These are phyloP conservation scores for Papilio polytes DNA, from an alignment of 1,140 invertebrate genomes.

Conservation along the genomic window DNA sequence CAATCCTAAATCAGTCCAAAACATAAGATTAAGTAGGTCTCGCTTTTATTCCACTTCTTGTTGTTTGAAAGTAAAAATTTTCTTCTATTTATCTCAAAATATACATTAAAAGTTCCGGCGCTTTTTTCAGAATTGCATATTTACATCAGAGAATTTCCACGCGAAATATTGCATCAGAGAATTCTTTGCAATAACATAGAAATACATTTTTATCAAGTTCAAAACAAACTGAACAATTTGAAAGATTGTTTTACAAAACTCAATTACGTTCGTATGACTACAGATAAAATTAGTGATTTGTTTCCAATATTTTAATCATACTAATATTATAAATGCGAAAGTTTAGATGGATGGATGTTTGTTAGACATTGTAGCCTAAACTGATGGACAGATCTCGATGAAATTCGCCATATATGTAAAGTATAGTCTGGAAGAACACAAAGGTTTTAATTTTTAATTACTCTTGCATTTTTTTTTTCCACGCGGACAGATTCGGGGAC, in stretches of 20 bases:
- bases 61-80: neutral
- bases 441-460: too few relatives aligned
- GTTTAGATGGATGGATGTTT: too few relatives aligned
- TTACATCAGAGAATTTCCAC: neutral
- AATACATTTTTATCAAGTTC: neutral
- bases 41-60: neutral
- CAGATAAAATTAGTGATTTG: neutral
- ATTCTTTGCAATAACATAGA: neutral
- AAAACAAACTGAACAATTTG: neutral
- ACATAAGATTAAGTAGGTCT: slow-evolving; percentile 5
- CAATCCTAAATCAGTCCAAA: neutral
- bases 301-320: neutral
- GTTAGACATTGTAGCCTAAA: too few relatives aligned
- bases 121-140: neutral
- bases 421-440: too few relatives aligned
- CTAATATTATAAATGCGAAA: too few relatives aligned
- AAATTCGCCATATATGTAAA: too few relatives aligned
- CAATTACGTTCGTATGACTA: neutral
- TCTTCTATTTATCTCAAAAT: slow-evolving; percentile 1
- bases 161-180: neutral
- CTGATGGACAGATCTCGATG: too few relatives aligned
- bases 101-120: neutral
- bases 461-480: too few relatives aligned
- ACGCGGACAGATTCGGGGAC: too few relatives aligned
- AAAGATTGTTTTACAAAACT: neutral